These are phyloP conservation scores for Cataglyphis cursor DNA, from an alignment of 2,888 invertebrate species.

Conservation along the genomic window DNA sequence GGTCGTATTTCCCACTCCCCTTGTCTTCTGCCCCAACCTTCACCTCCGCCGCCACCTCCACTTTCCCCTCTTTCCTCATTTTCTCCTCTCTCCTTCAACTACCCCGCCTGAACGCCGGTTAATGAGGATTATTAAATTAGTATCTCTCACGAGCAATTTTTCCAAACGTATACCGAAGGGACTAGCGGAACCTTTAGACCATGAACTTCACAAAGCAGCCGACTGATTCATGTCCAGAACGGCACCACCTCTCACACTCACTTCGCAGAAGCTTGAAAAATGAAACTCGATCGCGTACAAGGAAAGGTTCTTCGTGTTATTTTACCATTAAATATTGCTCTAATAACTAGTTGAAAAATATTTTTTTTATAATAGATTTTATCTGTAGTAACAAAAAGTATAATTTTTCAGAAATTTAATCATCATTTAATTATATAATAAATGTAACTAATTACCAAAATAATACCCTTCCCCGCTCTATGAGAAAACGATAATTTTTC, in stretches of 20 bases:
- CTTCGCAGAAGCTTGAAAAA: slow-evolving; percentile 59
- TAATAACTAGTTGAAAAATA: background rate
- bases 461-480: background rate
- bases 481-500: background rate
- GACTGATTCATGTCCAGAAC: slow-evolving; percentile 59
- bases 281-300: slow-evolving; percentile 49
- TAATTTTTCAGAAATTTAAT: background rate
- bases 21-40: slow-evolving; percentile 35
- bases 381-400: background rate
- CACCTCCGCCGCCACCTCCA: slow-evolving; percentile 47
- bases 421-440: background rate
- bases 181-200: slow-evolving; percentile 48
- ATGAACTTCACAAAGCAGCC: slow-evolving; percentile 47
- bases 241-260: slow-evolving; percentile 28
- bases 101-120: slow-evolving; percentile 69
- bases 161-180: slow-evolving; percentile 53
- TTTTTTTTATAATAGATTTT: slow-evolving; percentile 1
- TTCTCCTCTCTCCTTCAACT: background rate
- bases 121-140: slow-evolving; percentile 85
- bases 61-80: slow-evolving; percentile 34
- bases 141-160: slow-evolving; percentile 78
- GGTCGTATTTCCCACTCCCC: slow-evolving; percentile 59
- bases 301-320: background rate
- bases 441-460: background rate
- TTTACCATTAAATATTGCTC: background rate